Percentiles rank a stretch among this genome's conserved stretches.
These are phyloP conservation scores for Bombus confusus DNA, from an alignment of 1,140 invertebrate genomes.

Conservation along the genomic window DNA sequence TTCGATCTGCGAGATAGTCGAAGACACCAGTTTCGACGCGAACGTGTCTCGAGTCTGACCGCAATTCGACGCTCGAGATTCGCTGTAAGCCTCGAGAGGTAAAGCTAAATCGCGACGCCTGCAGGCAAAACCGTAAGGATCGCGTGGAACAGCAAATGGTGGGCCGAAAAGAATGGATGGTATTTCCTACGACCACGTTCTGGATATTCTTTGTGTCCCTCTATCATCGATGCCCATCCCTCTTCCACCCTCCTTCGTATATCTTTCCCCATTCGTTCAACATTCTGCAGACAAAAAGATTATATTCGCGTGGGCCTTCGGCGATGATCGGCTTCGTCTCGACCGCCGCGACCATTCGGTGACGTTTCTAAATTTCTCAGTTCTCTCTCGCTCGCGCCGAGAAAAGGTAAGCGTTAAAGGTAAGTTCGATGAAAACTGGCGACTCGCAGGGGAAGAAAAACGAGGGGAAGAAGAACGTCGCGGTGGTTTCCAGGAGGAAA, in stretches of 20 bases:
- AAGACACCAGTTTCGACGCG: not conserved
- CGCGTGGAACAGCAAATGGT: slow-evolving; percentile 31
- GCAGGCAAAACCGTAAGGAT: slow-evolving; percentile 51
- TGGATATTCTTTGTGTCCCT: slow-evolving; percentile 9
- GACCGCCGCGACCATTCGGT: not conserved
- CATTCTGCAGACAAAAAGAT: slow-evolving; percentile 62
- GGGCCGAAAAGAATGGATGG: slow-evolving; percentile 60
- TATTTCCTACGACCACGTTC: slow-evolving; percentile 45
- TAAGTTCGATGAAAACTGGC: not conserved
- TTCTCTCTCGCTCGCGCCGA: not conserved
- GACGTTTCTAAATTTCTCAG: not conserved
- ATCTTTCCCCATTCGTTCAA: slow-evolving; percentile 2
- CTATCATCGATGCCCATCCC: not conserved
- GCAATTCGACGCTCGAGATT: slow-evolving; percentile 51
- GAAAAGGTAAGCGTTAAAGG: too few species aligned
- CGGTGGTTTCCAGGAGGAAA: not conserved
- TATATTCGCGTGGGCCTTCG: slow-evolving; percentile 4
- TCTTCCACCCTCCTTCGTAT: not conserved
- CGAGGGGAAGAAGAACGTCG: too few species aligned
- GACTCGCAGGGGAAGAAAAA: too few species aligned
- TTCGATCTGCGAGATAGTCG: too few species aligned
- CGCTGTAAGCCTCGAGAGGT: slow-evolving; percentile 18
- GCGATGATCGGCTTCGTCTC: not conserved
- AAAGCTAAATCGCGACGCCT: slow-evolving; percentile 55
- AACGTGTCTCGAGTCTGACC: slow-evolving; percentile 22